Conservation (phyloP, 1,140 invertebrate genomes). For the Drosophila simulans region DNA sequence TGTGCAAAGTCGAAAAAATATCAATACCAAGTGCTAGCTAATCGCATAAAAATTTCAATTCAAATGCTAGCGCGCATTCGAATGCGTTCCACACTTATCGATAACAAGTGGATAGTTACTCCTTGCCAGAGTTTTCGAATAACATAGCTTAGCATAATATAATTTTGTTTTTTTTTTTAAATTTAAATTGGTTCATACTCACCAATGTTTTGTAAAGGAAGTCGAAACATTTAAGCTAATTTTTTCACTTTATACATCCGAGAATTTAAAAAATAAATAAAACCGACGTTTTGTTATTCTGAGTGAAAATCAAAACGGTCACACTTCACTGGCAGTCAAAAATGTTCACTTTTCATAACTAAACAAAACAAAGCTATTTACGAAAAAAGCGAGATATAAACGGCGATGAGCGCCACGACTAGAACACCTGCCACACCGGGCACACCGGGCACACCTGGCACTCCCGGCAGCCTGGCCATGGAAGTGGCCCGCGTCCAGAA, state of each 20-base stretch:
- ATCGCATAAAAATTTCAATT: not conserved
- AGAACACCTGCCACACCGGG: slow-evolving; percentile 38
- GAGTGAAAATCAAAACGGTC: not conserved
- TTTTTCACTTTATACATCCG: not conserved
- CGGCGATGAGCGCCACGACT: slow-evolving; percentile 31
- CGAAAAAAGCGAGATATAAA: no score
- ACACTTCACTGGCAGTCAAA: not conserved
- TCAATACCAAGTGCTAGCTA: no score
- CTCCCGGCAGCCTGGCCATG: slow-evolving; percentile 63
- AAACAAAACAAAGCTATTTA: not conserved
- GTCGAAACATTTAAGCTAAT: accelerated
- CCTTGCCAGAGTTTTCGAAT: slow-evolving; percentile 7
- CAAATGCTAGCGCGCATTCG: not conserved
- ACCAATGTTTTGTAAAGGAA: not conserved
- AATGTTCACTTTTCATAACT: not conserved
- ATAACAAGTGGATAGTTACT: not conserved
- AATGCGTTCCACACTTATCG: slow-evolving; percentile 4
- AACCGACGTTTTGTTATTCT: not conserved
- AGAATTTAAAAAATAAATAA: not conserved
- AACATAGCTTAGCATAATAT: not conserved
- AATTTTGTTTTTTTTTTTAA: not conserved
- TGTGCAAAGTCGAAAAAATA: no score
- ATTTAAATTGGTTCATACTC: no score
- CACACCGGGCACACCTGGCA: slow-evolving; percentile 34
- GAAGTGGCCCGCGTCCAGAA: slow-evolving; percentile 62